phyloP scores from a whole-genome alignment of 1,140 invertebrate genomes.

The Thaumetopoea pityocampa region DNA sequence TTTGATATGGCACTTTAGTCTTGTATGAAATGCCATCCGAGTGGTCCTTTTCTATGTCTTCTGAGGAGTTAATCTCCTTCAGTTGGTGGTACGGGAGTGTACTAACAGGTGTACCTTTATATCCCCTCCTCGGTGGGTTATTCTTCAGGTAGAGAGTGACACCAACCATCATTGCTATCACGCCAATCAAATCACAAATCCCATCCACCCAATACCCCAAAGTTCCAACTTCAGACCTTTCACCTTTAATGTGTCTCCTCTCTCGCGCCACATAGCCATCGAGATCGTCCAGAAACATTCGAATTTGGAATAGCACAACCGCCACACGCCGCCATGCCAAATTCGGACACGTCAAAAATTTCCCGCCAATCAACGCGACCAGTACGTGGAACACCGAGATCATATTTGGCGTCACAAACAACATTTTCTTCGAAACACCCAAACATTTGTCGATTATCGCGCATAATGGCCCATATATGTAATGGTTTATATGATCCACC shows the following conservation, averaged over 20 bases:
- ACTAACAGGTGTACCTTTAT: slow-evolving; percentile 75
- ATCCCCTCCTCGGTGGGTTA: slow-evolving; percentile 82
- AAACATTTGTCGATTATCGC: slow-evolving; percentile 79
- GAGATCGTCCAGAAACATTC: slow-evolving; percentile 87
- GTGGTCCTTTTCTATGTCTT: slow-evolving; percentile 72
- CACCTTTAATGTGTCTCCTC: slow-evolving; percentile 81
- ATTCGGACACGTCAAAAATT: slow-evolving; percentile 82
- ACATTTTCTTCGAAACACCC: slow-evolving; percentile 77
- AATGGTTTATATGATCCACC: slow-evolving; percentile 86
- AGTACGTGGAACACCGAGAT: slow-evolving; percentile 86
- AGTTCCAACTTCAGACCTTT: slow-evolving; percentile 83
- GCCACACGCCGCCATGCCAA: slow-evolving; percentile 81
- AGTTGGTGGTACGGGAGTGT: slow-evolving; percentile 68
- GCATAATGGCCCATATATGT: slow-evolving; percentile 84
- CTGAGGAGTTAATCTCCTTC: slow-evolving; percentile 65
- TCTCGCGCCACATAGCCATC: slow-evolving; percentile 87
- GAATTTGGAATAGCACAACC: slow-evolving; percentile 83
- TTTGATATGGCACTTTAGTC: slow-evolving; percentile 79
- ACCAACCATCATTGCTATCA: slow-evolving; percentile 80
- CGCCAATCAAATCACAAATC: slow-evolving; percentile 84
- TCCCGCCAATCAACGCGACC: slow-evolving; percentile 81
- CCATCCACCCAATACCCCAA: slow-evolving; percentile 85
- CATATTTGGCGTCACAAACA: slow-evolving; percentile 85
- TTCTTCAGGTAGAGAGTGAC: slow-evolving; percentile 80
- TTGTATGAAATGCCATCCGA: slow-evolving; percentile 78